Evolutionary conservation across 2,888 invertebrate species (phyloP), one percentile per base, ranked within the genome.

Genomic region (Eristalinus sepulchralis): DNA sequence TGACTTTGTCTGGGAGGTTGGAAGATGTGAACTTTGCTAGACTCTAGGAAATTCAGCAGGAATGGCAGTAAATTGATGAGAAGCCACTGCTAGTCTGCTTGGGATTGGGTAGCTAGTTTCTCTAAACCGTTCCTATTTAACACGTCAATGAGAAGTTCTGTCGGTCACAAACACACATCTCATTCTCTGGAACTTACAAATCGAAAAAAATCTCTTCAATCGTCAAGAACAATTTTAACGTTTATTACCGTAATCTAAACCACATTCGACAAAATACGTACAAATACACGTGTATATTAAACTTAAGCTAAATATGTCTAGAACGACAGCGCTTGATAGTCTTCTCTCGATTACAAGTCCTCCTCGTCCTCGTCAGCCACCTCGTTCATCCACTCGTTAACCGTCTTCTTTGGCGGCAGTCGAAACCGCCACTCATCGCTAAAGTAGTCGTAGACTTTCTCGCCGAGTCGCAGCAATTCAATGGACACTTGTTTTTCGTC

Each of bases 351-450:
- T 17, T 89, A 90, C 31, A 90, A 86, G 79, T 90, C 90, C 10
- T 90, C 89, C 1, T 90, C 90, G 0, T 91, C 90, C 0, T 82
- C 88, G 0, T 88, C 63, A 2, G 63, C 20, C 34, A 70, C 75
- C n/a, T 91, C 88, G 5, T 85, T 80, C 1, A 89, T 34, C 93
- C 92, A 93, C 27, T 75, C 36, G 1, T 89, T 89, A 0, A 91
- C 91, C 34, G 90, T 88, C 2, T 90, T 89, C 55, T 90, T 80
- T 0, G 91, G 88, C 0, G 93, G 93, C 63, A 93, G 88, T 6
- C 93, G 90, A 63, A 92, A 90, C 9, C 93, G 89, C 92, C 92
- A 93, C 76, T 93, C 93, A 53, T 93, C 92, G 22, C 89, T 89
- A 20, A 92, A 89, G 57, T 91, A 92, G 13, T 89, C 88, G 79